Evolutionary conservation across 2,888 invertebrate genomes (phyloP).

Genomic region (Aphrophora alni): DNA sequence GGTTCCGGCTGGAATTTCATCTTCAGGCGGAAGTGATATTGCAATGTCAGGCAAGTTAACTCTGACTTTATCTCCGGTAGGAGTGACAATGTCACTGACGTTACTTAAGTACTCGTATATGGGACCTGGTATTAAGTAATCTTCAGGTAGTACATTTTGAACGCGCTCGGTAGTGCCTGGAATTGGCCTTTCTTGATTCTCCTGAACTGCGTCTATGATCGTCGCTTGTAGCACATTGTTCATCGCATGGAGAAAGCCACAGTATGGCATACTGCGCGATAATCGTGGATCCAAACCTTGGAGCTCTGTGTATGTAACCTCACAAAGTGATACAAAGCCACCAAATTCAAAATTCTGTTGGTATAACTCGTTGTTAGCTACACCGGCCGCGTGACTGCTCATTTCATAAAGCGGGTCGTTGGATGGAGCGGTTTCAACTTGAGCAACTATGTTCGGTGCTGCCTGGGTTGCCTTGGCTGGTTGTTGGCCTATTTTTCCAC

Average conservation of each 20-base stretch:
- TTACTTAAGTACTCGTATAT: conserved; percentile 6
- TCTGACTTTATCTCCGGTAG: too few species aligned
- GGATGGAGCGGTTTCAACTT: background rate
- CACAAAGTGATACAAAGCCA: background rate
- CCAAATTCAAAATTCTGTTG: background rate
- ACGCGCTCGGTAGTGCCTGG: background rate
- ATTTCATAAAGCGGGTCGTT: conserved; percentile 14
- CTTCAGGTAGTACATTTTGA: background rate
- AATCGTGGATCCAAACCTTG: conserved; percentile 3
- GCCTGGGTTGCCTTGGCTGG: too few species aligned
- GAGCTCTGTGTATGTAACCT: background rate
- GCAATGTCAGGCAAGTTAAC: background rate
- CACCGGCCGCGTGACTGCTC: too few species aligned
- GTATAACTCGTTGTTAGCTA: background rate
- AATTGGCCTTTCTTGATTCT: background rate
- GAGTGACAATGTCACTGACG: background rate
- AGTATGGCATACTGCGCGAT: background rate
- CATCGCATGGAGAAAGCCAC: conserved; percentile 12
- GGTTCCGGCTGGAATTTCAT: too few species aligned
- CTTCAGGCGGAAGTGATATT: too few species aligned
- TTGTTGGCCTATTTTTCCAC: too few species aligned
- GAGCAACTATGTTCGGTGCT: too few species aligned
- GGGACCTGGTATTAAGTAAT: conserved; percentile 2
- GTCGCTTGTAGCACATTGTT: background rate
- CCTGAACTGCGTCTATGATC: background rate